These are phyloP conservation scores for Stenichneumon culpator DNA, from an alignment of 2,888 invertebrate genomes.

Conservation along the genomic window DNA sequence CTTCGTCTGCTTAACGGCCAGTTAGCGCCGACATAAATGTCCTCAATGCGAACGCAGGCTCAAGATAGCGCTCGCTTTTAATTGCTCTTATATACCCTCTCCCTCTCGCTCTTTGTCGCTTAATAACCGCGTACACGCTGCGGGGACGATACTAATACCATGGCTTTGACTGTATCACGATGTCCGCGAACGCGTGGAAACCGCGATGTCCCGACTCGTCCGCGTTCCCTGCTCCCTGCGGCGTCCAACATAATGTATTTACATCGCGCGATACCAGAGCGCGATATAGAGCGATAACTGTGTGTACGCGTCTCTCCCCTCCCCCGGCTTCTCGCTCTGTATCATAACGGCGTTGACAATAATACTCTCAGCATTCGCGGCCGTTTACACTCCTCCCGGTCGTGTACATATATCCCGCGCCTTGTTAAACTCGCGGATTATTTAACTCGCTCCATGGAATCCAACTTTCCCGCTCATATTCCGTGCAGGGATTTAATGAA, in stretches of 20 bases:
- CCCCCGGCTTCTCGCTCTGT: slow-evolving; percentile 26
- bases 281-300: slow-evolving; percentile 55
- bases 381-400: slow-evolving; percentile 17
- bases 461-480: slow-evolving; percentile 13
- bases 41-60: slow-evolving; percentile 65
- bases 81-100: slow-evolving; percentile 71
- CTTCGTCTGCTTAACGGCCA: slow-evolving; percentile 81
- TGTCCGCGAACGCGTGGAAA: slow-evolving; percentile 26
- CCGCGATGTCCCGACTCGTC: slow-evolving; percentile 40
- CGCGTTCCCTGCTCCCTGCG: slow-evolving; percentile 1
- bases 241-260: slow-evolving; percentile 48
- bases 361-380: slow-evolving; percentile 49
- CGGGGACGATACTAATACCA: slow-evolving; percentile 44
- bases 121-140: slow-evolving; percentile 68
- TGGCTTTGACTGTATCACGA: slow-evolving; percentile 28
- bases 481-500: slow-evolving; percentile 60
- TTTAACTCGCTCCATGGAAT: slow-evolving; percentile 56
- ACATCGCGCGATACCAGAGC: slow-evolving; percentile 45
- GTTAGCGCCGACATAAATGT: slow-evolving; percentile 83
- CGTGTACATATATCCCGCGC: slow-evolving; percentile 12
- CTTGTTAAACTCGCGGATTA: slow-evolving; percentile 63
- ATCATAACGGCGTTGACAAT: slow-evolving; percentile 57
- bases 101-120: slow-evolving; percentile 53
- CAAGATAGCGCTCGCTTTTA: slow-evolving; percentile 76
- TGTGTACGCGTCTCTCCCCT: neutral